A percentile compares a stretch with the other conserved stretches of the same genome.
Evolutionary conservation across 2,797 vertebrate species (phyloP).

Genomic region (Phataginus tricuspis): DNA sequence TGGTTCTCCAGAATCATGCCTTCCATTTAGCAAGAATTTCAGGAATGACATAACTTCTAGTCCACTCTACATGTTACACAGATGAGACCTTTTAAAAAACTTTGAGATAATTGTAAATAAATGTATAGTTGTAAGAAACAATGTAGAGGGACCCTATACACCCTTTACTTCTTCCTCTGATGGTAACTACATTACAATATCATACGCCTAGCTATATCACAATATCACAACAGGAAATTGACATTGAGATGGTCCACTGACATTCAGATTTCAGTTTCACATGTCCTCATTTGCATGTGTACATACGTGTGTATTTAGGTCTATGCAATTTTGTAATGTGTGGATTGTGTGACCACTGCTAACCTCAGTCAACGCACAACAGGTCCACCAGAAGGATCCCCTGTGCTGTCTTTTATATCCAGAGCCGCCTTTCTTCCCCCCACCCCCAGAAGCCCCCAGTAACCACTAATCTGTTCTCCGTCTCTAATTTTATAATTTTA

Average conservation of each 20-base stretch:
- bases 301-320: fast-evolving
- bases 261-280: background rate
- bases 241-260: fast-evolving
- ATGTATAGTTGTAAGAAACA: fast-evolving
- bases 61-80: background rate
- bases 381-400: background rate
- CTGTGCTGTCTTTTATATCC: background rate
- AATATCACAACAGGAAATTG: background rate
- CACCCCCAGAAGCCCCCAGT: background rate
- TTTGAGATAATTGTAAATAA: background rate
- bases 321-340: background rate
- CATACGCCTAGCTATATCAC: background rate
- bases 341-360: background rate
- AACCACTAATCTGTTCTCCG: background rate
- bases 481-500: background rate
- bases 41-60: background rate
- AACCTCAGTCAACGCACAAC: background rate
- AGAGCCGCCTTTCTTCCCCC: background rate
- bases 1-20: background rate
- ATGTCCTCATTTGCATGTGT: fast-evolving
- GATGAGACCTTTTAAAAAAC: background rate
- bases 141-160: background rate
- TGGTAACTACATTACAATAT: background rate
- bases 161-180: background rate
- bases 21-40: too few species aligned